Base-by-base conservation (phyloP, 2,797 vertebrate genomes). In the Streptopelia turtur region DNA sequence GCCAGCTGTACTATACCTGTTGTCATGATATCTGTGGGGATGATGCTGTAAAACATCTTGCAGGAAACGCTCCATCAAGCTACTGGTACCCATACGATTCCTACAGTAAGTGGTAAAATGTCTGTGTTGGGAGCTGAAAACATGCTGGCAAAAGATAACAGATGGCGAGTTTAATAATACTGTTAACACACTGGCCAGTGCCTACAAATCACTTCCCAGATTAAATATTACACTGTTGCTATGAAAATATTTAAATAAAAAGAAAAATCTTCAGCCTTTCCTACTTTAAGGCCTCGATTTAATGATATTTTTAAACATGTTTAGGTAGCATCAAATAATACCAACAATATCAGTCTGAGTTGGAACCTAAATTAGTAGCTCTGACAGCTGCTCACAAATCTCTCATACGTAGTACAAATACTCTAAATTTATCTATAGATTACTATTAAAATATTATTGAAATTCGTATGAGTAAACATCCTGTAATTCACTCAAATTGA, bases 41-140 rank as follows among this genome's bases (percentile, higher is more conserved):
- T 99, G 99, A 95, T 99, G 98, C 41, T 97, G 97, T 52, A 99
- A 96, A 41, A 99, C 99, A 43, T 99, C 99, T 82, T 99, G 98
- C 69, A 99, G 97, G 93, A 99, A 99, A 81, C 99, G 98, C 23
- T 99, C 99, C 98, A 99, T 98, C 93, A 99, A 75, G 43, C 98
- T 98, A 37, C 89, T 96, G 55, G 98, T 96, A 57, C 97, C 93
- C 41, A 93, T 59, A 20, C 93, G 95, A 71, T 95, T 96, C 78
- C 98, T 98, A 50, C 96, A 94, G 93, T 97, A 95, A 30, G 96
- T 96, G n/a, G 98, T 98, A 81, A 98, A 97, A 69, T 98, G 98
- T 96, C 98, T 97, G 97, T 99, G 99, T 94, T 98, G 97, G 74
- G 98, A 95, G 91, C 99, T 99, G 88, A 98, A 97, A 90, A 99